Conservation (phyloP, 2,113 vertebrate species). For the Trichomycterus rosablanca region DNA sequence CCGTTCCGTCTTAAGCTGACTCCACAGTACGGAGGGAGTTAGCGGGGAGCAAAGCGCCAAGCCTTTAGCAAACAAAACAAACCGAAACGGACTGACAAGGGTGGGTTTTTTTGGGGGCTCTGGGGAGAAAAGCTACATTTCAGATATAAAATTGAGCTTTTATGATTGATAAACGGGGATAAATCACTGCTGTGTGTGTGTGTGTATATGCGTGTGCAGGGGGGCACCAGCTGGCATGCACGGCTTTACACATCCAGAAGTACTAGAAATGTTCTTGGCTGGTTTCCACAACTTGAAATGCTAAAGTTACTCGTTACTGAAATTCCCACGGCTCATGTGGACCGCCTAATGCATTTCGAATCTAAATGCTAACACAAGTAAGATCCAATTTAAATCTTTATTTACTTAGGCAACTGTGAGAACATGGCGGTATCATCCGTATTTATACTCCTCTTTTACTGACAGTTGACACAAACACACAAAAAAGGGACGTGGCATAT, state of each 20-base stretch:
- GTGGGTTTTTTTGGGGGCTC: too few species aligned
- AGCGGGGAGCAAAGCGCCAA: neutral
- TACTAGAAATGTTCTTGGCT: slow-evolving; percentile 4
- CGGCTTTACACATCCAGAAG: neutral
- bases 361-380: neutral
- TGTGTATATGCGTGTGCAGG: too few species aligned
- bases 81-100: neutral
- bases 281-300: slow-evolving; percentile 17
- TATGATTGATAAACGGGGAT: neutral
- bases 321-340: neutral
- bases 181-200: slow-evolving; percentile 7
- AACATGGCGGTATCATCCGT: neutral
- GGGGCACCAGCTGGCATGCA: slow-evolving; percentile 23
- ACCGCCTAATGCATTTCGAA: neutral
- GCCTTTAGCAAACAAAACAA: slow-evolving; percentile 27
- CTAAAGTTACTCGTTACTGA: slow-evolving; percentile 26
- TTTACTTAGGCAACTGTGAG: neutral
- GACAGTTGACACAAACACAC: neutral
- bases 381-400: too few species aligned
- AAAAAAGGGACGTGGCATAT: neutral
- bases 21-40: neutral
- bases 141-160: neutral
- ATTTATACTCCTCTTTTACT: neutral
- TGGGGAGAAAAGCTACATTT: neutral
- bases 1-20: neutral